Evolutionary conservation across 2,113 vertebrate genomes (phyloP).

Genomic region (Carlito syrichta): DNA sequence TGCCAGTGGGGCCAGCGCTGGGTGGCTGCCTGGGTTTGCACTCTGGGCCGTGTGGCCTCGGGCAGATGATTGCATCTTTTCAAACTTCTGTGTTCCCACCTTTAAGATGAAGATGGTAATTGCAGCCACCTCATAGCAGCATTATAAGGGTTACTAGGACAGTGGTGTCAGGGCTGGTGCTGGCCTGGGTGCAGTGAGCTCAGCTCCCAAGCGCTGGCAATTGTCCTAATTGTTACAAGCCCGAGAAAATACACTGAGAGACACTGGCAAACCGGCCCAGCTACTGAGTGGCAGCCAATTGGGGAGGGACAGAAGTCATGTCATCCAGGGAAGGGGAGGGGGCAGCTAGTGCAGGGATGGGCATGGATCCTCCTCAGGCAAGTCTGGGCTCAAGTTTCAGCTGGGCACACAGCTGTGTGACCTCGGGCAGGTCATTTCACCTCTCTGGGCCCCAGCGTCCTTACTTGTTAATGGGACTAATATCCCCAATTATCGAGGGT

Average conservation of each 20-base stretch:
- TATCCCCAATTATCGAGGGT: neutral
- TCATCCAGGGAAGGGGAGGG: neutral
- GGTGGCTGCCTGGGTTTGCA: accelerated
- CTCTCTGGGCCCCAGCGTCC: neutral
- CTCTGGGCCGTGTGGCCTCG: neutral
- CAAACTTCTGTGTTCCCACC: neutral
- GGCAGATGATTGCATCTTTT: neutral
- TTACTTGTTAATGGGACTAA: neutral
- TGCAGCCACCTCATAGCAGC: slow-evolving; percentile 1
- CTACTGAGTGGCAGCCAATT: neutral
- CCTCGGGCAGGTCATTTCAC: neutral
- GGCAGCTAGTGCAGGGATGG: accelerated
- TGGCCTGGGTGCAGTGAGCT: neutral
- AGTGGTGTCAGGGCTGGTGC: too few species aligned
- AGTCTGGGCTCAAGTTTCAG: neutral
- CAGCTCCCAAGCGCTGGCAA: neutral
- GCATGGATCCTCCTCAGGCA: neutral
- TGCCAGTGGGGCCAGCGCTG: neutral
- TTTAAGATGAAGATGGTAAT: slow-evolving; percentile 27
- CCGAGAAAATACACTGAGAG: slow-evolving; percentile 12
- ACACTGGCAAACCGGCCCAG: neutral
- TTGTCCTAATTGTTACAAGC: slow-evolving; percentile 51
- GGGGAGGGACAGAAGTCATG: neutral
- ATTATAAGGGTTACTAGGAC: slow-evolving; percentile 25
- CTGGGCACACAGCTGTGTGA: neutral